Evolutionary conservation across 2,113 vertebrate genomes (phyloP).

Genomic region (Himantopus leucocephalus): DNA sequence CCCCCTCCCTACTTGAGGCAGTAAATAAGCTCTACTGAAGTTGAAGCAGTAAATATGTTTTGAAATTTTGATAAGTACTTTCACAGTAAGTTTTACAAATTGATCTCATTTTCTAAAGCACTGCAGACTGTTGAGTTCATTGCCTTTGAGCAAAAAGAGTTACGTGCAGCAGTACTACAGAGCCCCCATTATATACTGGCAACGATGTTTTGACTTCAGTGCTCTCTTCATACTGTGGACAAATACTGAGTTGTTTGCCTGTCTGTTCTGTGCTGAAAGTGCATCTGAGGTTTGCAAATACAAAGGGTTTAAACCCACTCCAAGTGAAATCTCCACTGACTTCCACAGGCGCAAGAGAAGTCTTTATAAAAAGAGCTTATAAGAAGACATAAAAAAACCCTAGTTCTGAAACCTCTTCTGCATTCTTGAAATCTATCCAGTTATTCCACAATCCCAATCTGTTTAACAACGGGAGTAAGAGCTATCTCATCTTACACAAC

Average conservation of each 20-base stretch:
- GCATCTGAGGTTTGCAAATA: constrained; percentile 11
- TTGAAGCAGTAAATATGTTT: background rate
- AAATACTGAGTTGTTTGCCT: constrained; percentile 22
- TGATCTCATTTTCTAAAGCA: background rate
- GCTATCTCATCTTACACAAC: background rate
- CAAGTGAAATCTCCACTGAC: background rate
- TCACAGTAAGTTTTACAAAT: constrained; percentile 27
- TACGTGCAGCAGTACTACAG: background rate
- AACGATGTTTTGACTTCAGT: constrained; percentile 4
- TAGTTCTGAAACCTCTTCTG: background rate
- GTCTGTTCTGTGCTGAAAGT: background rate
- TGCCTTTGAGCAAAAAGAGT: background rate
- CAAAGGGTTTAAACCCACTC: background rate
- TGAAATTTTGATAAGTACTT: constrained; percentile 24
- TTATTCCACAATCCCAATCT: background rate
- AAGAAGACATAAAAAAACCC: background rate
- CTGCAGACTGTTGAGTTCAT: background rate
- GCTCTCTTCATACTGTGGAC: background rate
- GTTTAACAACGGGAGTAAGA: background rate
- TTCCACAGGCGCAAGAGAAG: background rate
- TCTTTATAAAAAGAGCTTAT: background rate
- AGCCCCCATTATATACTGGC: background rate
- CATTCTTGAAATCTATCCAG: background rate
- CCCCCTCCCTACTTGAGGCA: background rate
- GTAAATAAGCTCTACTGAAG: background rate